Conservation (phyloP, 2,797 vertebrate genomes). For the Vireo griseus region DNA sequence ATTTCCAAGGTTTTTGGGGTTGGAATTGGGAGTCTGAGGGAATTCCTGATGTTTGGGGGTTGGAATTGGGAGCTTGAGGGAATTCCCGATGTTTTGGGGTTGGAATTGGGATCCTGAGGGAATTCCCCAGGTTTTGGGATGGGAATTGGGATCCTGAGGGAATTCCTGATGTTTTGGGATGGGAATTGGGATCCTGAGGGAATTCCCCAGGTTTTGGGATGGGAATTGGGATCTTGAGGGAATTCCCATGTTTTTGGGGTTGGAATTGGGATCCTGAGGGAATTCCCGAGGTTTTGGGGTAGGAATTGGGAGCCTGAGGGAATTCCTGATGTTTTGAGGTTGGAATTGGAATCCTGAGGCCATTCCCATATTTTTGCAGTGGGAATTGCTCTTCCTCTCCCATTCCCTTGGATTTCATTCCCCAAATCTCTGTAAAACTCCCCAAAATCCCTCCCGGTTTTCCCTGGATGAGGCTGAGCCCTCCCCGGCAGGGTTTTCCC, state of each 20-base stretch:
- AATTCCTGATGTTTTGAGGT: too few relatives aligned
- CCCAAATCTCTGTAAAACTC: not conserved
- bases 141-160: too few relatives aligned
- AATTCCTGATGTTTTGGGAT: not conserved
- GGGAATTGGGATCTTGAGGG: too few relatives aligned
- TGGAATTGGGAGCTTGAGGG: too few relatives aligned
- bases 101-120: too few relatives aligned
- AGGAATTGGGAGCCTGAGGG: not conserved
- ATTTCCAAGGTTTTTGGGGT: not conserved
- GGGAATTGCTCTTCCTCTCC: not conserved
- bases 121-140: too few relatives aligned
- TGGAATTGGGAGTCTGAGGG: accelerated
- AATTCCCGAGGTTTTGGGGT: not conserved
- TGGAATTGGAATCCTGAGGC: too few relatives aligned
- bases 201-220: not conserved
- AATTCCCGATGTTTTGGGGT: too few relatives aligned
- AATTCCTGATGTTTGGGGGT: not conserved
- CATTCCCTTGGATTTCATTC: not conserved
- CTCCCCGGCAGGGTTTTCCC: not conserved
- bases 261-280: too few relatives aligned
- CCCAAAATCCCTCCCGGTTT: accelerated
- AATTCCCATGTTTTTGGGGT: too few relatives aligned
- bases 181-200: accelerated
- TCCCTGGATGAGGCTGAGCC: not conserved
- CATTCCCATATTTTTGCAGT: too few relatives aligned